These are phyloP conservation scores for Ectropis crepuscularia DNA, from an alignment of 2,888 invertebrate genomes.

Conservation along the genomic window DNA sequence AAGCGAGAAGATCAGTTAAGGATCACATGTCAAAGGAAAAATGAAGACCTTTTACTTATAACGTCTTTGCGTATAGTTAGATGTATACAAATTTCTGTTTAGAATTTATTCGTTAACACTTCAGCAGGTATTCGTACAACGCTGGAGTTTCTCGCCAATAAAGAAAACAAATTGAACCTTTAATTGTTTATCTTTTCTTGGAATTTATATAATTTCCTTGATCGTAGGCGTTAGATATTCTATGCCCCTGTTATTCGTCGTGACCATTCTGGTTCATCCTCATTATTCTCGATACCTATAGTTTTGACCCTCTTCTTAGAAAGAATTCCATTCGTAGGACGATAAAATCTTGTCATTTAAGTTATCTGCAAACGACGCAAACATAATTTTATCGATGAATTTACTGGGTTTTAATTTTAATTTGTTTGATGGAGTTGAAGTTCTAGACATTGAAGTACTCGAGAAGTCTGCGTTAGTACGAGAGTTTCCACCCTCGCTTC, in stretches of 20 bases:
- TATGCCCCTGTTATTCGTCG: constrained; percentile 4
- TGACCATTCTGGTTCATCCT: constrained; percentile 4
- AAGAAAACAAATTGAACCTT: constrained; percentile 32
- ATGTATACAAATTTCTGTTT: constrained; percentile 31
- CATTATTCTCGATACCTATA: not conserved
- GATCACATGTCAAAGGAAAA: not conserved
- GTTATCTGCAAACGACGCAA: not conserved
- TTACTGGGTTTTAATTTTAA: constrained; percentile 6
- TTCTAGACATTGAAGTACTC: not conserved
- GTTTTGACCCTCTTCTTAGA: not conserved
- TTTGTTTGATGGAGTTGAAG: constrained; percentile 7
- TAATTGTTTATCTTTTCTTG: constrained; percentile 28
- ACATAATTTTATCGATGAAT: not conserved
- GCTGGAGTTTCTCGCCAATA: constrained; percentile 29
- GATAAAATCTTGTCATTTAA: not conserved
- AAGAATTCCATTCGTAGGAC: not conserved
- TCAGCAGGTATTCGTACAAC: constrained; percentile 24
- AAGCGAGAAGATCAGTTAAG: not conserved
- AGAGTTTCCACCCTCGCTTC: constrained; percentile 39
- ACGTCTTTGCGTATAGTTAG: not conserved
- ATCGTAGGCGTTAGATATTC: constrained; percentile 21
- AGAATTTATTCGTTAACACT: constrained; percentile 36
- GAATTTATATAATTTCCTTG: constrained; percentile 47
- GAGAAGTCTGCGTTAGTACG: not conserved
- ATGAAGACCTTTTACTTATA: not conserved